Conservation (phyloP, 2,797 vertebrate species). For the Prionace glauca region DNA sequence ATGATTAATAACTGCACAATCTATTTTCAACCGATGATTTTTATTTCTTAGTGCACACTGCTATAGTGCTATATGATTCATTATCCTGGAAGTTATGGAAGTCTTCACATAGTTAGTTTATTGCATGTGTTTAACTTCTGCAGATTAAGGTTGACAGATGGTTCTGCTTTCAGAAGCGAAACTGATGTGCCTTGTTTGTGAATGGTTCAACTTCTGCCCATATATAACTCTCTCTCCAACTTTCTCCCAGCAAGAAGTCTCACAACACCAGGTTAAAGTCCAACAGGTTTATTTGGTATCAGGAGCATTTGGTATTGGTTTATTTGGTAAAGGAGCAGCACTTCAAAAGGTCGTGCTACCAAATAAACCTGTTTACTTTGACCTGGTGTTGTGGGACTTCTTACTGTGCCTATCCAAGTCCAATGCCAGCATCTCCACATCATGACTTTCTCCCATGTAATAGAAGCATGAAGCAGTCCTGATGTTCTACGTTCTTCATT, state of each 20-base stretch:
- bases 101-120: not conserved
- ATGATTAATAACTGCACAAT: not conserved
- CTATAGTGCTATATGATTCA: not conserved
- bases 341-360: too few relatives aligned
- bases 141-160: constrained; percentile 24
- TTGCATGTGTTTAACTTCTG: not conserved
- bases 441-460: not conserved
- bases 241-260: not conserved
- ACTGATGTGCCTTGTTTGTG: not conserved
- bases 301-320: too few relatives aligned
- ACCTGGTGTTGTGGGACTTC: too few relatives aligned
- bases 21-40: not conserved
- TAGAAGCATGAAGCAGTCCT: not conserved
- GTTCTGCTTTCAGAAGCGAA: not conserved
- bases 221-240: not conserved
- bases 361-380: too few relatives aligned
- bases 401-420: too few relatives aligned
- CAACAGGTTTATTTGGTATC: too few relatives aligned
- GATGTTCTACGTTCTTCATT: not conserved
- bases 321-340: too few relatives aligned
- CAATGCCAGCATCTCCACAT: too few relatives aligned
- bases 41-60: not conserved
- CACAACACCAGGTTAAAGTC: too few relatives aligned
- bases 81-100: not conserved
- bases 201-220: not conserved